Evolutionary conservation across 2,797 vertebrate genomes (phyloP), one percentile per base, ranked within the genome.

Genomic region (Petrocephalus sullivani): DNA sequence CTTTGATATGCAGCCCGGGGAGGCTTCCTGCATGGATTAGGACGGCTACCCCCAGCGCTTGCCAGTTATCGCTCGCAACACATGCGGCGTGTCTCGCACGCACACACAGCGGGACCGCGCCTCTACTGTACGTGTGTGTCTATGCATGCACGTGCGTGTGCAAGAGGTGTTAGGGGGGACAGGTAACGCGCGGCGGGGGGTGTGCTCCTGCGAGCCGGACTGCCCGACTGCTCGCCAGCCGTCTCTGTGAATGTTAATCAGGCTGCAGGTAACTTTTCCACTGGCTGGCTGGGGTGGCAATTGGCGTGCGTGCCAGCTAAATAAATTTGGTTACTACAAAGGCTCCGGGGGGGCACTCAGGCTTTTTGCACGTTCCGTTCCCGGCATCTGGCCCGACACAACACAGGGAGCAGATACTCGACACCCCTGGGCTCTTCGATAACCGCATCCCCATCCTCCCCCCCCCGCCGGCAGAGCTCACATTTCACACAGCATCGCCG

Each of bases 41-140:
- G 28, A 54, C 7, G 54, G 84, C 54, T 21, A 37, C 28, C 16
- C 16, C 12, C 23, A 41, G 84, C 3, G 56, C 84, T 37, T 41
- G 56, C 54, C 33, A 16, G 54, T 37, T 86, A 86, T 86, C 84
- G 19, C 37, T 37, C 14, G 8, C 56, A 41, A 86, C 37, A 58
- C 54, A 51, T 83, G 16, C 81, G 9, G 3, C 21, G 8, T 28
- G 60, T 58, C 33, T 92, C 91, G 89, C 14, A 87, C 90, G 88
- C 86, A 89, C 46, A 0, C 75, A 21, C 12, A 4, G 41, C 6
- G 1, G 3, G 54, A 28, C 41, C 12, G 53, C 23, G 53, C 14
- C 4, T 19, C 16, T 14, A n/a, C 4, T 19, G 16, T 14, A n/a
- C 16, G 0, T 46, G 84, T 7, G 56, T 1, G 1, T 60, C 16